Evolutionary conservation across 2,113 vertebrate genomes (phyloP).

Genomic region (Seriola aureovittata): DNA sequence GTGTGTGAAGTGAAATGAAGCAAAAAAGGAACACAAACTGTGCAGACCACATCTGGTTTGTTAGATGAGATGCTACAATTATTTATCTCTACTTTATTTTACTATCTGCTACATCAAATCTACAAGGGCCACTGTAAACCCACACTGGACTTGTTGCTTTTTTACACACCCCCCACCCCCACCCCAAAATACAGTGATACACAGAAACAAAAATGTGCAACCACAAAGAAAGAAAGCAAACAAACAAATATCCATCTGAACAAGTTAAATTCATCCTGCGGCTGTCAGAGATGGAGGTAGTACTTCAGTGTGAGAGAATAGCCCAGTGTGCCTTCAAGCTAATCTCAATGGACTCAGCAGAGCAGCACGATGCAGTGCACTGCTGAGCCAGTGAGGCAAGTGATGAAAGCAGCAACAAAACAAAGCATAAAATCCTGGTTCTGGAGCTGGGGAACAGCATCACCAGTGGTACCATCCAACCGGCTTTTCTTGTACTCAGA

Average conservation of each 20-base stretch:
- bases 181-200: neutral
- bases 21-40: neutral
- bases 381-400: conserved; percentile 46
- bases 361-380: conserved; percentile 25
- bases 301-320: neutral
- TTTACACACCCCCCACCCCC: neutral
- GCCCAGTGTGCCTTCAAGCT: conserved; percentile 35
- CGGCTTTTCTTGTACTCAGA: conserved; percentile 20
- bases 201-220: neutral
- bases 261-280: conserved; percentile 17
- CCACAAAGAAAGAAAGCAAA: conserved; percentile 5
- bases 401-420: conserved; percentile 57
- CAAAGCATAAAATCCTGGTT: conserved; percentile 49
- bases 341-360: conserved; percentile 50
- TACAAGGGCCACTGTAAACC: neutral
- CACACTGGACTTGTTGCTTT: conserved; percentile 17
- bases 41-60: conserved; percentile 4
- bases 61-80: conserved; percentile 7
- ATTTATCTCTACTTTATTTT: conserved; percentile 4
- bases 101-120: neutral
- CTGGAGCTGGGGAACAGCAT: conserved; percentile 23
- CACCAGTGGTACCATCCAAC: conserved; percentile 33
- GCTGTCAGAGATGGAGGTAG: conserved; percentile 1
- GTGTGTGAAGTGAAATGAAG: conserved; percentile 10
- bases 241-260: neutral